These are phyloP conservation scores for Aspidapion aeneum DNA, from an alignment of 2,888 invertebrate species.

Conservation along the genomic window DNA sequence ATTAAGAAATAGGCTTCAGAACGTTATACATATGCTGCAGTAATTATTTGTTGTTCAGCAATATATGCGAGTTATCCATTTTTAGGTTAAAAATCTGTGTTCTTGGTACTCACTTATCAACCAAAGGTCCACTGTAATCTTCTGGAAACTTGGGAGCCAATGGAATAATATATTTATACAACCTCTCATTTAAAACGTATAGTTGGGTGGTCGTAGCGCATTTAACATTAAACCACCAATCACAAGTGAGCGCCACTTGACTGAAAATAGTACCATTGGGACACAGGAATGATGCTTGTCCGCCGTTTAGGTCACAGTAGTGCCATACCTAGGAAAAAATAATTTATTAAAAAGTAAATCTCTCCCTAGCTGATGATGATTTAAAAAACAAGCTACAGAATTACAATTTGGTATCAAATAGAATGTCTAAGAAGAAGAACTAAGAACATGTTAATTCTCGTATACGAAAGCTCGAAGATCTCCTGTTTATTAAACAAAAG, in stretches of 20 bases:
- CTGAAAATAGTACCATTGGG: constrained; percentile 85
- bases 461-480: too few species aligned
- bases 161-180: constrained; percentile 85
- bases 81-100: neutral
- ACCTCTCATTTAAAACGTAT: constrained; percentile 82
- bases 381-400: too few species aligned
- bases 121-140: constrained; percentile 84
- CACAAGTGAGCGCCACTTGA: constrained; percentile 83
- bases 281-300: constrained; percentile 85
- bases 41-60: too few species aligned
- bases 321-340: constrained; percentile 74
- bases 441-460: too few species aligned
- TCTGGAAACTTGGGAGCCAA: constrained; percentile 86
- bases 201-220: constrained; percentile 80
- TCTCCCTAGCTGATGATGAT: constrained; percentile 6
- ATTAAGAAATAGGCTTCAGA: too few species aligned
- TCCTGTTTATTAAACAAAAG: too few species aligned
- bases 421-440: too few species aligned
- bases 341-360: constrained; percentile 2
- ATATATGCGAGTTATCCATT: too few species aligned
- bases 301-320: constrained; percentile 87
- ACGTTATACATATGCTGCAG: too few species aligned
- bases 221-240: constrained; percentile 92
- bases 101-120: constrained; percentile 64
- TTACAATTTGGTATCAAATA: neutral